Conservation (phyloP, 2,888 invertebrate genomes). For the Elaeidobius kamerunicus region DNA sequence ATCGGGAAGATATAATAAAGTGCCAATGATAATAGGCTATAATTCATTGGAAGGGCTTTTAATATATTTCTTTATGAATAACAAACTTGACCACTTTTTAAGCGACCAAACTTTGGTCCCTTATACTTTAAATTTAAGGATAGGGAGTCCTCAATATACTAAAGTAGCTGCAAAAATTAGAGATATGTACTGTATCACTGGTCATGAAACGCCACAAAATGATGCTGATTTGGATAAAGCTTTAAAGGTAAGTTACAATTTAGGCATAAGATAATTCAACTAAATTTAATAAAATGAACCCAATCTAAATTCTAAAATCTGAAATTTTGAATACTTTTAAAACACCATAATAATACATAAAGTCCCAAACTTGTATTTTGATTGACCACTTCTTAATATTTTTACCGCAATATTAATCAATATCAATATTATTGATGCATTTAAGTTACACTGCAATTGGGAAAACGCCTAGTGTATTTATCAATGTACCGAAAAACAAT, state of each 20-base stretch:
- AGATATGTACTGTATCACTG: conserved; percentile 39
- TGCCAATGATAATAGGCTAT: conserved; percentile 47
- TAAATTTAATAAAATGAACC: neutral
- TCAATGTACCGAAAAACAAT: too few species aligned
- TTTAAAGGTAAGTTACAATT: conserved; percentile 4
- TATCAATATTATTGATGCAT: too few species aligned
- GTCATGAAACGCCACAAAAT: conserved; percentile 8
- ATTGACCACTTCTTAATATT: too few species aligned
- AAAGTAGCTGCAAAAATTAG: conserved; percentile 33
- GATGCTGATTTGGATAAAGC: conserved; percentile 12
- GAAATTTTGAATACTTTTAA: neutral
- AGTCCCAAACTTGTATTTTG: too few species aligned
- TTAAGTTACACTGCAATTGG: too few species aligned
- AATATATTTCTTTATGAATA: conserved; percentile 21
- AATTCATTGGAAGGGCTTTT: conserved; percentile 45
- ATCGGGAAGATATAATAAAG: conserved; percentile 43
- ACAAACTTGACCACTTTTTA: conserved; percentile 1
- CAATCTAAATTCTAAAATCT: neutral
- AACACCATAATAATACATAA: too few species aligned
- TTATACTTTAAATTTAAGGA: conserved; percentile 33
- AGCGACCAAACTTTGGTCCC: conserved; percentile 15
- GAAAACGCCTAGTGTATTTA: too few species aligned
- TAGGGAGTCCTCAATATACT: conserved; percentile 33
- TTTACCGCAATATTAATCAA: too few species aligned
- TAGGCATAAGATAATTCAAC: neutral